Conservation (phyloP, 2,888 invertebrate species). For the Hemistola chrysoprasaria region DNA sequence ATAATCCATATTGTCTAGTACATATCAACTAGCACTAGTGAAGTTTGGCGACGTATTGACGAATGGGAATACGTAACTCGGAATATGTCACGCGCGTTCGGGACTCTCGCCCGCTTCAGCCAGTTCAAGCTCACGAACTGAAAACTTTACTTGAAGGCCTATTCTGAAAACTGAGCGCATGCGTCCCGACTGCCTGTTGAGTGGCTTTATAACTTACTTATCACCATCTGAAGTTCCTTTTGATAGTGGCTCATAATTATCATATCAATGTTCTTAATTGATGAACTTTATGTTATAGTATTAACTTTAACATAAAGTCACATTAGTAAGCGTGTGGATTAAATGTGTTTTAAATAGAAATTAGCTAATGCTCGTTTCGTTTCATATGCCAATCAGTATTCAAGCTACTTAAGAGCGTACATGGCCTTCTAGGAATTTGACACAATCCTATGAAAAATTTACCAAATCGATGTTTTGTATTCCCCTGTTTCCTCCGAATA, state of each 20-base stretch:
- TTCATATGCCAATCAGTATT: too few relatives aligned
- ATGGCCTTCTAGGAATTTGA: too few relatives aligned
- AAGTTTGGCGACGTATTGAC: constrained; percentile 19
- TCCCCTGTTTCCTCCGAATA: too few relatives aligned
- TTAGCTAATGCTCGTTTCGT: too few relatives aligned
- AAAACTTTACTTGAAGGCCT: constrained; percentile 40
- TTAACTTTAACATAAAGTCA: constrained; percentile 15
- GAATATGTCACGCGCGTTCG: constrained; percentile 12
- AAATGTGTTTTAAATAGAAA: too few relatives aligned
- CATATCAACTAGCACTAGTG: constrained; percentile 23
- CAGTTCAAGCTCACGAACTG: constrained; percentile 38
- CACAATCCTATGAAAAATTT: too few relatives aligned
- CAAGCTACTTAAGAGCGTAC: too few relatives aligned
- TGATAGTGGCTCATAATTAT: constrained; percentile 17
- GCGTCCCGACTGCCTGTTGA: constrained; percentile 50
- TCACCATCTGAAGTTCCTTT: constrained; percentile 20
- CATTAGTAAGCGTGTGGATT: too few relatives aligned
- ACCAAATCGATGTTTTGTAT: too few relatives aligned
- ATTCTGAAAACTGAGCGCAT: constrained; percentile 40
- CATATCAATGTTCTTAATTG: constrained; percentile 18
- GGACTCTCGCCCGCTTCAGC: constrained; percentile 5
- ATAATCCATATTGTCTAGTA: constrained; percentile 53
- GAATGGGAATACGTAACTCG: constrained; percentile 22
- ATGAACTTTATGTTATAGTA: constrained; percentile 6
- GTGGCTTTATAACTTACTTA: constrained; percentile 31